phyloP scores from a whole-genome alignment of 2,888 invertebrate species.

The Hemaris fuciformis region DNA sequence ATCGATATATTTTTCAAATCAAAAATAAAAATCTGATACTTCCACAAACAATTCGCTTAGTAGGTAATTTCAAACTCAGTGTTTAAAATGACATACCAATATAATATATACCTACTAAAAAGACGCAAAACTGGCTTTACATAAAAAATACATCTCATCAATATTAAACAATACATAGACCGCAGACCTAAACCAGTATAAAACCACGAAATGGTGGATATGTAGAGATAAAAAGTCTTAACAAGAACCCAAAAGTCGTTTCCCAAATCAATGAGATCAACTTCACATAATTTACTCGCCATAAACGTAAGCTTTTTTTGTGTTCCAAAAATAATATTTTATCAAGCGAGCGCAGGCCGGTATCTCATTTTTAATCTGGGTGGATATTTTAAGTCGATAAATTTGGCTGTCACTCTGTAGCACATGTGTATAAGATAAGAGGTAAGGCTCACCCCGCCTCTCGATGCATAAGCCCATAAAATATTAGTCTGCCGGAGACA shows the following conservation, averaged over 20 bases:
- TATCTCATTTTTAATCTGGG: conserved; percentile 74
- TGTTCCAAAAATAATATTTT: conserved; percentile 61
- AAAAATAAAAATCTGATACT: too few species aligned
- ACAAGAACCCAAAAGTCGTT: conserved; percentile 32
- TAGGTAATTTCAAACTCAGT: too few species aligned
- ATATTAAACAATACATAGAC: neutral
- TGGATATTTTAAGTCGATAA: conserved; percentile 78
- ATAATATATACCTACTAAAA: too few species aligned
- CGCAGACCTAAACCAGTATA: neutral
- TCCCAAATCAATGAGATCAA: conserved; percentile 27
- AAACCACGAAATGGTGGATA: neutral
- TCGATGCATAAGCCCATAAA: conserved; percentile 66
- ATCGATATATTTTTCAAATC: too few species aligned
- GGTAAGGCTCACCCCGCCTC: conserved; percentile 55
- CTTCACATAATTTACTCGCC: conserved; percentile 37
- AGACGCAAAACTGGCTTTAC: too few species aligned
- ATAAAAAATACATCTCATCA: neutral
- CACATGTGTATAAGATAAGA: conserved; percentile 76
- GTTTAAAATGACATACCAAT: too few species aligned
- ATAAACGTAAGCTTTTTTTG: conserved; percentile 33
- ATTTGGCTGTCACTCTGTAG: conserved; percentile 68
- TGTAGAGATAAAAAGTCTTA: neutral
- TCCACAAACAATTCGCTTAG: too few species aligned
- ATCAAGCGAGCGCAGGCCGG: conserved; percentile 45
- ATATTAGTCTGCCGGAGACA: conserved; percentile 77